phyloP scores from a whole-genome alignment of 1,140 invertebrate genomes.

The Myzus persicae region DNA sequence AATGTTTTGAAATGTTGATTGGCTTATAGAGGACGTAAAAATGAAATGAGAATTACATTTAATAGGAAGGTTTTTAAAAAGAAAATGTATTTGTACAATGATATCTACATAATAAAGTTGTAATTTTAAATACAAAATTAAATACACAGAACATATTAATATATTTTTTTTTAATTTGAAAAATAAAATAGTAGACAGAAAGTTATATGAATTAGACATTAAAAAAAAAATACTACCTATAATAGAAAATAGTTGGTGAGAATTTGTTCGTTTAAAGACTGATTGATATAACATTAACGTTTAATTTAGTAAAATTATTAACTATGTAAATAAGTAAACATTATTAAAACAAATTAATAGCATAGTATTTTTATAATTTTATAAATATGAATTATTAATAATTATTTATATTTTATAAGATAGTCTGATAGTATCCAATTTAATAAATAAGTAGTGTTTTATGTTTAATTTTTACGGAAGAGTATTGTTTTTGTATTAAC shows the following conservation, averaged over 20 bases:
- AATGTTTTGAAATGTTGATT: too few species aligned
- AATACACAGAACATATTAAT: not conserved
- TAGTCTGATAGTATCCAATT: too few species aligned
- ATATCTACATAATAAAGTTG: not conserved
- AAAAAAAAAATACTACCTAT: too few species aligned
- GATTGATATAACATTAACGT: not conserved
- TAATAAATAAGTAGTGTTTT: not conserved
- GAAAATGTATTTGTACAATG: not conserved
- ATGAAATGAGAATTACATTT: not conserved
- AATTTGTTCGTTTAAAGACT: not conserved
- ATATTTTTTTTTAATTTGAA: not conserved
- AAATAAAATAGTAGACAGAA: too few species aligned
- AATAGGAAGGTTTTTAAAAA: not conserved
- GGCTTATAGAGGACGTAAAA: not conserved
- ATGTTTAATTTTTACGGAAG: not conserved
- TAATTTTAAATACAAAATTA: not conserved
- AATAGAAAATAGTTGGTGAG: not conserved
- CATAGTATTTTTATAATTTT: too few species aligned
- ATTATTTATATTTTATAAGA: too few species aligned
- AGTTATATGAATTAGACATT: too few species aligned
- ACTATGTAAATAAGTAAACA: too few species aligned
- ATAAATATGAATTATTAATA: too few species aligned
- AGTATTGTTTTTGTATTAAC: not conserved
- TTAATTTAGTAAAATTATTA: not conserved
- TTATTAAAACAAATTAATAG: too few species aligned